Evolutionary conservation across 2,113 vertebrate genomes (phyloP).

Genomic region (Himantopus leucocephalus): DNA sequence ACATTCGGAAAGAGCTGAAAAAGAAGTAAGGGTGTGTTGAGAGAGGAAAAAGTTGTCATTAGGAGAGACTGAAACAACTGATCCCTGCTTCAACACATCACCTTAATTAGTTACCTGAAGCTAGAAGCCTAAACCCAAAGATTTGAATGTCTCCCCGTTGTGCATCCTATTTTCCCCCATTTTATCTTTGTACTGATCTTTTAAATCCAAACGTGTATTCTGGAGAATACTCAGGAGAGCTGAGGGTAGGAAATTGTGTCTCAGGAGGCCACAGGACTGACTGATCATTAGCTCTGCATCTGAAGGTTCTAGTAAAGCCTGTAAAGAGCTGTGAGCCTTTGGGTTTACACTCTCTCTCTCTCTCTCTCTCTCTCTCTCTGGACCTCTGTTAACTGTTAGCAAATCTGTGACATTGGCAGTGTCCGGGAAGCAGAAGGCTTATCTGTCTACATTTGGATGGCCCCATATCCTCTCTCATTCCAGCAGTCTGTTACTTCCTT

Average conservation of each 20-base stretch:
- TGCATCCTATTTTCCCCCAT: fast-evolving
- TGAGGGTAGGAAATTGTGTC: neutral
- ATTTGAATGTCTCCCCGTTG: neutral
- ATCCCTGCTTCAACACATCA: neutral
- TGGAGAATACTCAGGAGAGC: neutral
- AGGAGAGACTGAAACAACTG: neutral
- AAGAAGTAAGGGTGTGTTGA: neutral
- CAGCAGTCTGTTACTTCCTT: slow-evolving; percentile 67
- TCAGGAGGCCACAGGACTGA: neutral
- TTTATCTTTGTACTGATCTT: neutral
- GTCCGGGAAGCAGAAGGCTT: neutral
- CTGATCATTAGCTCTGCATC: neutral
- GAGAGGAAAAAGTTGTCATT: neutral
- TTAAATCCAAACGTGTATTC: neutral
- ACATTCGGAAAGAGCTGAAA: neutral
- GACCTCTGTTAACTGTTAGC: neutral
- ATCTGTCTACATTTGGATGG: neutral
- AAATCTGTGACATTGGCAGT: neutral
- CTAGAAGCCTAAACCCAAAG: neutral
- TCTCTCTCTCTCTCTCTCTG: neutral
- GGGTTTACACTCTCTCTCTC: neutral
- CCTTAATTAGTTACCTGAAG: neutral
- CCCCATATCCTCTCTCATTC: slow-evolving; percentile 35
- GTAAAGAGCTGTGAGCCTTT: neutral
- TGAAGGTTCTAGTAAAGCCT: neutral